Conservation (phyloP, 2,888 invertebrate species). For the Chrysolina americana region DNA sequence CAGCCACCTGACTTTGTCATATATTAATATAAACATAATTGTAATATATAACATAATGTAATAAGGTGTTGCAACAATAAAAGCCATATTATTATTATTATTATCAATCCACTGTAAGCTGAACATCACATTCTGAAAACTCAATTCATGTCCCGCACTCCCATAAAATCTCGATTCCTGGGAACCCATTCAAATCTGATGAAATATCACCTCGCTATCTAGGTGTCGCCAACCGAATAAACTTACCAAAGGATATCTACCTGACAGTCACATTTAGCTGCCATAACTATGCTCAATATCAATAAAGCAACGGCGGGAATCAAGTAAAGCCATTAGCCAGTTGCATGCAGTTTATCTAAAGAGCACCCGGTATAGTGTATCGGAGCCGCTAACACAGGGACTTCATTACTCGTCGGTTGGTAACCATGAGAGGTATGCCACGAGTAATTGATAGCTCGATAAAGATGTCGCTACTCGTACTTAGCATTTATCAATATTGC, state of each 20-base stretch:
- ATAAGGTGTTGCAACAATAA: no score
- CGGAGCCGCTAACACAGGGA: constrained; percentile 55
- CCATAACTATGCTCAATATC: constrained; percentile 58
- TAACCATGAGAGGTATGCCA: constrained; percentile 58
- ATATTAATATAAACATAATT: no score
- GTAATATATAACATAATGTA: no score
- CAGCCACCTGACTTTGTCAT: no score
- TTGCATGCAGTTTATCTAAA: constrained; percentile 62
- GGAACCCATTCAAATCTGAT: constrained; percentile 19
- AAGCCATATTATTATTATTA: no score
- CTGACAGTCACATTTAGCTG: constrained; percentile 49
- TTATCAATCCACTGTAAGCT: no score
- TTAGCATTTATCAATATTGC: constrained; percentile 58
- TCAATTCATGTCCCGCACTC: not conserved
- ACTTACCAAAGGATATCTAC: constrained; percentile 30
- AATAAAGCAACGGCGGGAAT: constrained; percentile 59
- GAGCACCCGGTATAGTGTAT: constrained; percentile 57
- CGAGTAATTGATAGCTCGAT: constrained; percentile 66
- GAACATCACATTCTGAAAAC: not conserved
- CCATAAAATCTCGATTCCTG: not conserved
- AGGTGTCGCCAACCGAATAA: constrained; percentile 31
- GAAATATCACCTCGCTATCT: constrained; percentile 7
- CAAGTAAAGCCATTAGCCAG: constrained; percentile 61
- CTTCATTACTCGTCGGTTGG: constrained; percentile 61
- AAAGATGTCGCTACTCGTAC: constrained; percentile 66